These are phyloP conservation scores for Pelosia muscerda DNA, from an alignment of 2,888 invertebrate species.

Conservation along the genomic window DNA sequence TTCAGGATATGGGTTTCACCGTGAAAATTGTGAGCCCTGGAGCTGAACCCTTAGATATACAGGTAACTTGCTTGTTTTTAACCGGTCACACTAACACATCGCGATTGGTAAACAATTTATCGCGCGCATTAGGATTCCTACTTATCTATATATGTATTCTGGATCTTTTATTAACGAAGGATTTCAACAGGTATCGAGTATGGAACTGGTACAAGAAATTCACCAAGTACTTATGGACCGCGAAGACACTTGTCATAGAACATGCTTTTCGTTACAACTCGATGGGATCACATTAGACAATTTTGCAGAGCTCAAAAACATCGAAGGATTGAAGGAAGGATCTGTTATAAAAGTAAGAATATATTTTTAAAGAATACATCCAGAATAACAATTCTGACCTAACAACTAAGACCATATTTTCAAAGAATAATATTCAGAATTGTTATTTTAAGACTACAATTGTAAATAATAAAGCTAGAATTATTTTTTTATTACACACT, in stretches of 20 bases:
- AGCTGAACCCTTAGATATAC: slow-evolving; percentile 96
- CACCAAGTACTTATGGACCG: slow-evolving; percentile 99
- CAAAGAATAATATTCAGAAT: background rate
- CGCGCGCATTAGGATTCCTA: no score
- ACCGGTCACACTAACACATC: no score
- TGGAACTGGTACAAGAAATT: slow-evolving; percentile 99
- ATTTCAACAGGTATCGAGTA: slow-evolving; percentile 93
- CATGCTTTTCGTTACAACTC: slow-evolving; percentile 98
- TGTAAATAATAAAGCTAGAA: no score
- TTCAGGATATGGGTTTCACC: slow-evolving; percentile 96
- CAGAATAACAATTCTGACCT: no score
- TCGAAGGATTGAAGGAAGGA: slow-evolving; percentile 97
- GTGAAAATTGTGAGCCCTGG: slow-evolving; percentile 98
- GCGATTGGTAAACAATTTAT: background rate
- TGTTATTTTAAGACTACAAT: background rate
- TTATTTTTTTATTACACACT: no score
- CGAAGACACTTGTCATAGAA: slow-evolving; percentile 99
- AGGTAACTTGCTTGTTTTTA: slow-evolving; percentile 82
- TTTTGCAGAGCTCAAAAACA: slow-evolving; percentile 98
- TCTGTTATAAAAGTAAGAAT: slow-evolving; percentile 93
- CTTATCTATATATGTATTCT: background rate
- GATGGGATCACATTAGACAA: slow-evolving; percentile 98
- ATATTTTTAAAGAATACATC: background rate
- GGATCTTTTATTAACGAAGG: slow-evolving; percentile 10
- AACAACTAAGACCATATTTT: slow-evolving; percentile 84